Evolutionary conservation across 2,888 invertebrate genomes (phyloP), one percentile per base, ranked within the genome.

Genomic region (Deilephila elpenor): DNA sequence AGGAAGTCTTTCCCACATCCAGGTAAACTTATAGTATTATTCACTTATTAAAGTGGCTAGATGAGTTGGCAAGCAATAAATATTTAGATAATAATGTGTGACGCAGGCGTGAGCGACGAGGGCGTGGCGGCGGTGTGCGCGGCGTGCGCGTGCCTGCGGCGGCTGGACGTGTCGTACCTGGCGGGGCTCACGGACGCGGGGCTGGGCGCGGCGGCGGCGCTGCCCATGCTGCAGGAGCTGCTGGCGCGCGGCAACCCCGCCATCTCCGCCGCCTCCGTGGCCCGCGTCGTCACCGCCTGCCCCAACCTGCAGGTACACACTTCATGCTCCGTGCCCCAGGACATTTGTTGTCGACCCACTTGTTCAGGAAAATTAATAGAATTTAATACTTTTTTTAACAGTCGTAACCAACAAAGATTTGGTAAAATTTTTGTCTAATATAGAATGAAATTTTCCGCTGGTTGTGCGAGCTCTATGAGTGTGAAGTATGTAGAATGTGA

Each of bases 81-180:
- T 5, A 32, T 4, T 2, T 1, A 32, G 32, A 4, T 14, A 14
- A 8, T 11, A 51, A 4, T 71, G 5, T 11, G 34, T 56, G 25
- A 11, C 7, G 3, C 79, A 90, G 93, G 93, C 70, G 88, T 93
- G 61, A 78, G 86, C 75, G 92, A 94, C 85, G 93, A 91, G 59
- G 91, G 91, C 74, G 60, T 94, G 53, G 2, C 70, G 19, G 86
- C 88, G 20, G 80, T 92, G 77, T 89, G 90, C 79, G 76, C 76
- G 32, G 78, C 82, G 11, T 93, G 93, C 83, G 62, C 79, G n/a
- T 25, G 70, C 75, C 86, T 93, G 77, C 20, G 59, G 19, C 70
- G 72, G 8, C 84, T 93, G 19, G 92, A 94, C 86, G 83, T 91
- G 81, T 93, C 93, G 76, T 92, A 93, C 88, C 87, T 94, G 37